Evolutionary conservation across 2,113 vertebrate genomes (phyloP), one percentile per base, ranked within the genome.

Genomic region (Platysternon megacephalum): DNA sequence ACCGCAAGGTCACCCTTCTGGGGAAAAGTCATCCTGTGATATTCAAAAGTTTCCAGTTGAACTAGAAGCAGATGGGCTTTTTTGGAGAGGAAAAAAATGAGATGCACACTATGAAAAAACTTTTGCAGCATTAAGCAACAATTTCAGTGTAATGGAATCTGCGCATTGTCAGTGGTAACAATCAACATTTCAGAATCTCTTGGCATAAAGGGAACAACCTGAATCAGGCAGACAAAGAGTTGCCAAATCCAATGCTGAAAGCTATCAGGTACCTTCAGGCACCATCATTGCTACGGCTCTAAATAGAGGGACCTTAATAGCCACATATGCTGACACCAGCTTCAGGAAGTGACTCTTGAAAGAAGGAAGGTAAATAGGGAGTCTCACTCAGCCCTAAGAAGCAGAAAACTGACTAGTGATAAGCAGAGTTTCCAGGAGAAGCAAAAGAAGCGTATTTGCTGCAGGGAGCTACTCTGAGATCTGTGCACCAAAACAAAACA

Each of bases 201-300:
- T 13, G 3, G 0, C 8, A 19, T 42, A 13, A 22, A 3, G 2
- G 72, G 17, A 72, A 55, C 48, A 56, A 32, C 68, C 10, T 3
- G 56, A 76, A 32, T 0, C 2, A 46, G 17, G 82, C 48, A 32
- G 58, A 74, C 8, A 32, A 79, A 79, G 35, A 32, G 2, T n/a
- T 24, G 17, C 35, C 0, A 0, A 0, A 1, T 58, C 58, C 2
- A 0, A 16, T 53, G 35, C 0, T 84, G 32, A 0, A 48, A 56
- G 76, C 29, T 17, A 0, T 49, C 2, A 0, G 17, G 55, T 28
- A 56, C 17, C 82, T 21, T 9, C 53, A 49, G 87, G 68, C 48
- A 49, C 26, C 2, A 42, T 52, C 16, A 12, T 21, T 17, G 26
- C 35, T 46, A 11, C 1, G 1, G 1, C 21, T 51, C 51, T 13